Evolutionary conservation across 64 coral and sea anemone genomes (phyloP), one percentile per base, ranked within the genome.

Genomic region (Astreopora myriophthalma): DNA sequence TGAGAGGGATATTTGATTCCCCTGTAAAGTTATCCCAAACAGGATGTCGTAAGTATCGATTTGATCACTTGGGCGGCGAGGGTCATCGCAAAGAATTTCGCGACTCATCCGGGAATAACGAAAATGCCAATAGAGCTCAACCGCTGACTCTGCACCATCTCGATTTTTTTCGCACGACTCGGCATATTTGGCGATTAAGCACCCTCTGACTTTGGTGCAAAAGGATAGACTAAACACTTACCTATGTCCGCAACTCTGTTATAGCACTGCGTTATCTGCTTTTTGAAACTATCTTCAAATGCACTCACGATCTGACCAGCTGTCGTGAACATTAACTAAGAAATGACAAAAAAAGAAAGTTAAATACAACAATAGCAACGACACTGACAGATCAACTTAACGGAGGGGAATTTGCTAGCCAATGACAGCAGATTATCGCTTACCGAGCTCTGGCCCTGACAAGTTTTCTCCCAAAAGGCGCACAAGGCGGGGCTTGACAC

Each of bases 201-300:
- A n/a, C n/a, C n/a, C n/a, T n/a, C n/a, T n/a, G n/a, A n/a, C n/a
- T n/a, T n/a, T n/a, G n/a, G n/a, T n/a, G n/a, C n/a, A n/a, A 33
- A 34, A n/a, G 35, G 30, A 42, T 6, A 52, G 13, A 22, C 14
- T 28, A 58, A 48, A 23, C 25, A 75, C 38, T 29, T 87, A 96
- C 95, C 91, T 48, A 70, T 85, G 5, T 57, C 73, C 11, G 87
- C 87, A n/a, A 96, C 95, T 65, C 95, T 96, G 87, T 96, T 96
- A 63, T 93, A 96, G 48, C 88, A 93, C 63, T 96, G 95, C n/a
- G 89, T 94, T 85, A 96, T 89, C 32, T 96, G 95, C 13, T 73
- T 60, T 20, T 96, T 85, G 71, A 90, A 96, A 16, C 75, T 84
- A n/a, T 77, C 91, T 38, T 93, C 84, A 25, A 96, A 82, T 28